Evolutionary conservation across 2,113 vertebrate genomes (phyloP), one percentile per base, ranked within the genome.

Genomic region (Elanus axillaris): DNA sequence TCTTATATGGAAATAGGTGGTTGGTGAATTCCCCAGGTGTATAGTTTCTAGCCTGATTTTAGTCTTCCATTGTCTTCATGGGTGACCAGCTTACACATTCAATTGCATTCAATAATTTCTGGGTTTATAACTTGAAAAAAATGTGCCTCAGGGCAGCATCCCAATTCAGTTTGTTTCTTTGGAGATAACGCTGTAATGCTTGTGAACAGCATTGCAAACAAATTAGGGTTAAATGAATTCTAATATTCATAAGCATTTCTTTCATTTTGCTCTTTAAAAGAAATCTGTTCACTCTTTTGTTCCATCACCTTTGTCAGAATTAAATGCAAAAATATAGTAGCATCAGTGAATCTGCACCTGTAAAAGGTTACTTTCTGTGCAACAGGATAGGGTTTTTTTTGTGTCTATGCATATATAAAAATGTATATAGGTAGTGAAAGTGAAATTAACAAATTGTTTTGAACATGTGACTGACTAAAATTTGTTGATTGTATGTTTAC

Each of bases 301-400:
- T 72, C 63, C 25, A 16, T 52, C 23, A 32, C 16, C 16, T 79
- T 78, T 75, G 19, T 45, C 23, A 66, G 83, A 90, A 76, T n/a
- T 29, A 79, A 88, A 56, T 36, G 22, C 45, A 56, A 38, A 43
- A 50, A 40, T 31, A 14, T 4, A 42, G 47, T 38, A 43, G 13
- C 18, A 36, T 18, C 22, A 14, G 5, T 40, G 50, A 45, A 42
- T 34, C 16, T 25, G 53, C 25, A 60, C 20, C 19, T 7, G 4
- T 22, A 6, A 62, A 74, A 66, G 21, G 32, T 59, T 25, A 13
- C 12, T 10, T 84, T 79, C 72, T 64, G 12, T 52, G n/a, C 11
- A 53, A 21, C 2, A 14, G 42, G 8, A 6, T 19, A 38, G 45
- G 26, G 4, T 1, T 0, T 1, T 11, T 11, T 14, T 36, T 53